A percentile compares a stretch with the other conserved stretches of the same genome.
phyloP scores from a whole-genome alignment of 2,113 vertebrate species.

The Ammodytes marinus region DNA sequence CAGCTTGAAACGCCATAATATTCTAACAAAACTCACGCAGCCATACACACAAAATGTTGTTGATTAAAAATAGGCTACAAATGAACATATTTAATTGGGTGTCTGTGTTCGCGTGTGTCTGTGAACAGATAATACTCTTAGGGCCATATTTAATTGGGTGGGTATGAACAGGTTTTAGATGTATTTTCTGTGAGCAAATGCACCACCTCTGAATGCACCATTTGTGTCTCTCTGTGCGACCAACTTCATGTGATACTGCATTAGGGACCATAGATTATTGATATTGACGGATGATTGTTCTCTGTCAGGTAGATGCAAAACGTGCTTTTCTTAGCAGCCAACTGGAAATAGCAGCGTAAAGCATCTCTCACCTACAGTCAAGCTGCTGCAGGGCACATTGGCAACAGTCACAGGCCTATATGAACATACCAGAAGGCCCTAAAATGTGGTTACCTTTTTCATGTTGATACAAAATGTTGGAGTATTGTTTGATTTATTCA shows the following conservation, averaged over 20 bases:
- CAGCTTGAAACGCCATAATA: constrained; percentile 42
- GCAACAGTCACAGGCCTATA: constrained; percentile 21
- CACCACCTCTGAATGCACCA: not conserved
- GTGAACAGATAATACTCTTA: constrained; percentile 59
- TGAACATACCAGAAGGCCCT: constrained; percentile 1
- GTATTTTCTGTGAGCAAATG: not conserved
- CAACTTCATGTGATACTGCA: not conserved
- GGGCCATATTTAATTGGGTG: constrained; percentile 12
- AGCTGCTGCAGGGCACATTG: constrained; percentile 34
- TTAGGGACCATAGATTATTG: not conserved
- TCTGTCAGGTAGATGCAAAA: constrained; percentile 57
- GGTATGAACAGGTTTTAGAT: not conserved
- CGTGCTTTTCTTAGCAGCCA: constrained; percentile 36
- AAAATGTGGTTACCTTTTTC: not conserved
- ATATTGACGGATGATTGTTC: not conserved
- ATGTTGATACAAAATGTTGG: constrained; percentile 10
- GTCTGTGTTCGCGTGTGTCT: constrained; percentile 28
- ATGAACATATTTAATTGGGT: not conserved
- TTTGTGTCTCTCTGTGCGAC: not conserved
- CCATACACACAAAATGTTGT: not conserved
- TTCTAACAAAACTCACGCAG: constrained; percentile 11
- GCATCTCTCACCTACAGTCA: constrained; percentile 70
- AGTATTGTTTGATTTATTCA: not conserved
- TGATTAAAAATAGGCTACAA: not conserved
- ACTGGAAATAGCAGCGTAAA: constrained; percentile 64